phyloP scores from a whole-genome alignment of 1,140 invertebrate species.

The Anoplolepis gracilipes region DNA sequence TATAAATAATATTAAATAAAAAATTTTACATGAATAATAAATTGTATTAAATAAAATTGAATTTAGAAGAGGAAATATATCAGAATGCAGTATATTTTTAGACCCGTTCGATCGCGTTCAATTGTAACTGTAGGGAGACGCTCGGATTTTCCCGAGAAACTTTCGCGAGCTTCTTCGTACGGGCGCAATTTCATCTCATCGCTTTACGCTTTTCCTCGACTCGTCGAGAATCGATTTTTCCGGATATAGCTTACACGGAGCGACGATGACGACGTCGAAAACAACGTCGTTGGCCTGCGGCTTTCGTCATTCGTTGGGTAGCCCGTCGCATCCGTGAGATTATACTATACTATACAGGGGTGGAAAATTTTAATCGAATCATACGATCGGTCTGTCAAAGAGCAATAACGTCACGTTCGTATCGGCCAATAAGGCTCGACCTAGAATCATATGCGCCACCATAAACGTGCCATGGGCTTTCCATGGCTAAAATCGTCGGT shows the following conservation, averaged over 20 bases:
- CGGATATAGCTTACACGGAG: conserved; percentile 35
- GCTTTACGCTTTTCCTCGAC: conserved; percentile 5
- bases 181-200: conserved; percentile 27
- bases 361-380: conserved; percentile 80
- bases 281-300: conserved; percentile 35
- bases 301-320: conserved; percentile 23
- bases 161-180: conserved; percentile 5
- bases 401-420: conserved; percentile 65
- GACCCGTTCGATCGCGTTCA: background rate
- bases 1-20: conserved; percentile 14
- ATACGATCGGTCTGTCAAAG: conserved; percentile 82
- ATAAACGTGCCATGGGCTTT: conserved; percentile 21
- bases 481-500: conserved; percentile 62
- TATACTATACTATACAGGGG: background rate
- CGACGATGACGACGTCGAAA: conserved; percentile 28
- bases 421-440: conserved; percentile 64
- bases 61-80: background rate
- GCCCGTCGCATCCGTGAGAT: background rate
- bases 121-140: background rate
- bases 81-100: background rate
- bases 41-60: conserved; percentile 14
- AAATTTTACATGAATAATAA: background rate
- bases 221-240: conserved; percentile 43
- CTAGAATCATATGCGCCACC: conserved; percentile 45
- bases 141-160: background rate